These are phyloP conservation scores for Tiaroga cobitis DNA, from an alignment of 2,797 vertebrate genomes.

Conservation along the genomic window DNA sequence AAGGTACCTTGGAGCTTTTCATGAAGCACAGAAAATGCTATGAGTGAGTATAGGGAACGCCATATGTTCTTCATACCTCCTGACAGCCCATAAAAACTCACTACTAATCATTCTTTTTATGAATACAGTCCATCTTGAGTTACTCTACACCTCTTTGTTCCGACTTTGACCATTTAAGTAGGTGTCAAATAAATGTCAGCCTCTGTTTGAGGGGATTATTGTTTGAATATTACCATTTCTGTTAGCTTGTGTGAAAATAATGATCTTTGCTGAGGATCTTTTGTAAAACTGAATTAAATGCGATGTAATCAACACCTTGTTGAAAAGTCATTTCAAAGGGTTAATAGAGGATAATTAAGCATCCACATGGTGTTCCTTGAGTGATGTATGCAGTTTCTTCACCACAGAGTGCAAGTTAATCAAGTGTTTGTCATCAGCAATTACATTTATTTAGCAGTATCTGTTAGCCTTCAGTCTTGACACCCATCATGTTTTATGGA, in stretches of 20 bases:
- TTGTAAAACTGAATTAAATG: not conserved
- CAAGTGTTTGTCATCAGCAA: constrained; percentile 30
- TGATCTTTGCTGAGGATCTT: not conserved
- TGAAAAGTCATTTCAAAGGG: constrained; percentile 10
- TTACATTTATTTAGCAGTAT: constrained; percentile 48
- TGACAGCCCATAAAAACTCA: constrained; percentile 47
- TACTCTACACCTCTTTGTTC: constrained; percentile 15
- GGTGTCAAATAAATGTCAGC: not conserved
- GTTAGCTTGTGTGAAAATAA: not conserved
- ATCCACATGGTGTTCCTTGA: constrained; percentile 7
- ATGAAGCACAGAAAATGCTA: constrained; percentile 18
- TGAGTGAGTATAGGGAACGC: constrained; percentile 23
- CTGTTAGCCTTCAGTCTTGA: constrained; percentile 29
- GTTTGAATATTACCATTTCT: not conserved
- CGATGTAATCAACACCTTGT: constrained; percentile 28
- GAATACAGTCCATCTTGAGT: constrained; percentile 2
- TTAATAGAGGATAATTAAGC: not conserved
- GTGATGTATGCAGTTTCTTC: constrained; percentile 1
- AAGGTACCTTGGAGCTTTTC: constrained; percentile 32
- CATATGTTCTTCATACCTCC: constrained; percentile 21
- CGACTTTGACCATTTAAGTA: not conserved
- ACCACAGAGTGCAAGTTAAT: constrained; percentile 23
- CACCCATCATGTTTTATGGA: constrained; percentile 40
- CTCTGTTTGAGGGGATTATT: not conserved
- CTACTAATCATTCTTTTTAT: constrained; percentile 50